Conservation (phyloP, 2,797 vertebrate species). For the Pagetopsis macropterus region DNA sequence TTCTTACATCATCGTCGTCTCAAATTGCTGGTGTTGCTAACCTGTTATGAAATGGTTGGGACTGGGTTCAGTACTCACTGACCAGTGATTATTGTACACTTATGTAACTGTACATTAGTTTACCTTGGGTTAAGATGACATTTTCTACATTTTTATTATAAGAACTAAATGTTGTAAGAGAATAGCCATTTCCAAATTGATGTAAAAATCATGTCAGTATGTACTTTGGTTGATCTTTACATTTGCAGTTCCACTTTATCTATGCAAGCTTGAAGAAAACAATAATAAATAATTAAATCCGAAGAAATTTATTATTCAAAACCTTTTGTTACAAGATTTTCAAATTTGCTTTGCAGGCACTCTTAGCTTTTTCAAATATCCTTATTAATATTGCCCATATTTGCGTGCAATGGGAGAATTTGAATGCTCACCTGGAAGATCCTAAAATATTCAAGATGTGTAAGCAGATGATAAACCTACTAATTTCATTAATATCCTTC, state of each 20-base stretch:
- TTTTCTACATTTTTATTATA: neutral
- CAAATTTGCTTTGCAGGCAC: neutral
- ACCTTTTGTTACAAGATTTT: neutral
- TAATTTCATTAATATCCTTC: constrained; percentile 20
- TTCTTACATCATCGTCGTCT: neutral
- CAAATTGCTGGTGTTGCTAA: neutral
- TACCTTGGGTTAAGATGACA: neutral
- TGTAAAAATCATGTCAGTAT: neutral
- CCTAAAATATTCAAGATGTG: neutral
- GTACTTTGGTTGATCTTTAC: neutral
- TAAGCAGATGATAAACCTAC: neutral
- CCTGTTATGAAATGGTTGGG: neutral
- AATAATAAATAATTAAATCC: neutral
- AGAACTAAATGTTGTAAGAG: neutral
- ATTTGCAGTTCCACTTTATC: neutral
- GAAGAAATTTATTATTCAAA: neutral
- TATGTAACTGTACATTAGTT: neutral
- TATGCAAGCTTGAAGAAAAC: neutral
- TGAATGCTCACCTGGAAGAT: neutral
- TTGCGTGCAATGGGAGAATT: neutral
- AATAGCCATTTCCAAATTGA: neutral
- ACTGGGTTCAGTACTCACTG: neutral
- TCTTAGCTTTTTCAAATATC: neutral
- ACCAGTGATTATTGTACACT: neutral
- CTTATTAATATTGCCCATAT: neutral